These are phyloP conservation scores for Brachylomia viminalis DNA, from an alignment of 2,888 invertebrate species.

Conservation along the genomic window DNA sequence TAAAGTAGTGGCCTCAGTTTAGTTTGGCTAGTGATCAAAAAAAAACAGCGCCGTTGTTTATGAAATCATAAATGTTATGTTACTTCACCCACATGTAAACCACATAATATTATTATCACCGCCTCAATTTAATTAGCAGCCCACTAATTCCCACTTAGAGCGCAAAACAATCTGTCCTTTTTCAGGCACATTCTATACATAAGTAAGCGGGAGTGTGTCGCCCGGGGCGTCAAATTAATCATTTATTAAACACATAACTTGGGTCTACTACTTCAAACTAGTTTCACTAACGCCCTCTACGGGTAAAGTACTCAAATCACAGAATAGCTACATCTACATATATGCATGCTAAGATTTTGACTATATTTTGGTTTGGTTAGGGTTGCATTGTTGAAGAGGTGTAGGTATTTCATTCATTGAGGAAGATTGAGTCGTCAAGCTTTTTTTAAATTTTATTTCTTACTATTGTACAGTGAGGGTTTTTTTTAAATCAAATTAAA, in stretches of 20 bases:
- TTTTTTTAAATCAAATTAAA: neutral
- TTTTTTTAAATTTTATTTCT: neutral
- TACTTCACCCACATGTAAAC: neutral
- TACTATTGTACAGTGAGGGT: neutral
- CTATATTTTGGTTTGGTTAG: neutral
- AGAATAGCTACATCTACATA: conserved; percentile 5
- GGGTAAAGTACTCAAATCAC: conserved; percentile 42
- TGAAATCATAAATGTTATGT: neutral
- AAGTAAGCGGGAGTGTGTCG: conserved; percentile 55
- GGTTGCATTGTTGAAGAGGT: neutral
- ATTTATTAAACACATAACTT: conserved; percentile 70
- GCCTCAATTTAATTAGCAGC: conserved; percentile 24
- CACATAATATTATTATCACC: neutral
- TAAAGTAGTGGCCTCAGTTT: neutral
- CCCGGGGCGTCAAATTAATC: conserved; percentile 69
- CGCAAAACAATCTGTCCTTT: conserved; percentile 40
- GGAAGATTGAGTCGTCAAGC: neutral
- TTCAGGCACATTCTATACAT: conserved; percentile 61
- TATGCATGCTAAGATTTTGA: conserved; percentile 8
- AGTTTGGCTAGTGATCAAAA: neutral
- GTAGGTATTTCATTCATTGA: neutral
- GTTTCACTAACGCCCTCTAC: conserved; percentile 47
- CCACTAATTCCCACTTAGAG: conserved; percentile 20
- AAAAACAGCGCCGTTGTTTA: too few species aligned
- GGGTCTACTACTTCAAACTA: conserved; percentile 60